Evolutionary conservation across 2,888 invertebrate genomes (phyloP), one percentile per base, ranked within the genome.

Genomic region (Tetranychus truncatus): DNA sequence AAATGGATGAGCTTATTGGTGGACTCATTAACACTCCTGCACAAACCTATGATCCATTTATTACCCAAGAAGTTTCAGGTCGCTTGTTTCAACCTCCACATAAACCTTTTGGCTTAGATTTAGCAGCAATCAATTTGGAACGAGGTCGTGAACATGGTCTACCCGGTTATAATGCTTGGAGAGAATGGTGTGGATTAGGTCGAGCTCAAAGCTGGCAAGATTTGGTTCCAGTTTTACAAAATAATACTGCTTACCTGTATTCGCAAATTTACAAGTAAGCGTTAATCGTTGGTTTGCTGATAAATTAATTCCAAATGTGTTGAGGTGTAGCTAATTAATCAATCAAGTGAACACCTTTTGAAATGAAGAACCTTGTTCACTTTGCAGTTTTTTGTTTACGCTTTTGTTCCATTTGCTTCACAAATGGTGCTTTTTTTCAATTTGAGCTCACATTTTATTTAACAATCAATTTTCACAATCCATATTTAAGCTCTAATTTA

Each of bases 91-190:
- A 92, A 84, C 83, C 84, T 77, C 82, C 83, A 7, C 82, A 83
- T 15, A 81, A 82, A 72, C 81, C 81, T 76, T 91, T 89, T 81
- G 93, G 93, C 78, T 88, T 93, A 88, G 93, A 94, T 83, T 85
- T 94, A 81, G 92, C 92, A 20, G 90, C 93, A 11, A 91, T 94
- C 82, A 94, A 94, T 82, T 91, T 94, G 90, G 92, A 92, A 83
- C 87, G 94, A 81, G 93, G 92, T 74, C 88, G 94, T 77, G 94
- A 94, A 82, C 91, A 92, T 80, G 94, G 93, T 77, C 84, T 93
- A 75, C 93, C 93, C 66, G 91, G 92, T 74, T 94, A 93, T 83
- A 92, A 81, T 74, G 79, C 78, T 11, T 82, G 78, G 78, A 74
- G 83, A 20, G 79, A 81, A 76, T 81, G 79, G 77, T 83, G 83